These are phyloP conservation scores for Excalfactoria chinensis DNA, from an alignment of 2,113 vertebrate genomes.

Conservation along the genomic window DNA sequence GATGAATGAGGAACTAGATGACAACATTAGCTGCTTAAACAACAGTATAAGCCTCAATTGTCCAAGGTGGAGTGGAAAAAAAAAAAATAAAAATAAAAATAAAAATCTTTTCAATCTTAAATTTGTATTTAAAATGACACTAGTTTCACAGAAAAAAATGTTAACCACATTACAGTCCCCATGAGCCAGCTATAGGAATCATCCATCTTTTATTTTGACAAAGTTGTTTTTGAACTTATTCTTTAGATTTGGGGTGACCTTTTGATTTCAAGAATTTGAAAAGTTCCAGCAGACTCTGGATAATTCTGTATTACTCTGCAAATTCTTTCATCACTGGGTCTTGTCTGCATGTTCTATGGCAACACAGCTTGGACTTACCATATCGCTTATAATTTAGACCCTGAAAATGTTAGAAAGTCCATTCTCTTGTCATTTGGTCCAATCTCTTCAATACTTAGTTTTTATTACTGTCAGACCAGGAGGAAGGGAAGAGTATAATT, in stretches of 20 bases:
- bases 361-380: neutral
- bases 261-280: neutral
- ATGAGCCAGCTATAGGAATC: neutral
- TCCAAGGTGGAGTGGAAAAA: neutral
- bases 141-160: neutral
- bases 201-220: neutral
- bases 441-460: neutral
- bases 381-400: neutral
- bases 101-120: neutral
- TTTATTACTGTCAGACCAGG: neutral
- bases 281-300: neutral
- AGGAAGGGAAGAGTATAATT: neutral
- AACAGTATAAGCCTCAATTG: neutral
- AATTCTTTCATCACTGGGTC: neutral
- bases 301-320: neutral
- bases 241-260: neutral
- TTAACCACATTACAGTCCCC: neutral
- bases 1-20: neutral
- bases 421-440: neutral
- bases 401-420: neutral
- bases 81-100: neutral
- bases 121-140: neutral
- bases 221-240: neutral
- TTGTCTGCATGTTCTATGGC: neutral
- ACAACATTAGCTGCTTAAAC: neutral